Conservation (phyloP, 2,113 vertebrate species). For the Misgurnus mizolepis region DNA sequence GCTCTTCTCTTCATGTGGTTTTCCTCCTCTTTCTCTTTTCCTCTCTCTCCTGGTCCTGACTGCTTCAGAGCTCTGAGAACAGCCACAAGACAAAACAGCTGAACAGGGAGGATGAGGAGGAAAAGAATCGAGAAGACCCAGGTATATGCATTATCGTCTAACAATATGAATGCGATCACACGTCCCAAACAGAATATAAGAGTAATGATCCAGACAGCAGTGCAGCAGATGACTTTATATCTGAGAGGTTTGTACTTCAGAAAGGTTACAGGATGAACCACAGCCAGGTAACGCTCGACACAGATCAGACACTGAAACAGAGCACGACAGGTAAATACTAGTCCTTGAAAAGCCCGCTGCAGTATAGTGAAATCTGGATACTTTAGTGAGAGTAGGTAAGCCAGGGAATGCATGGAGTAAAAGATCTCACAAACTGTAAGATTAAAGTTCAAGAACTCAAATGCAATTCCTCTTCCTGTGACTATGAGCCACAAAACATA, state of each 20-base stretch:
- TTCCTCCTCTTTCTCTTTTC: neutral
- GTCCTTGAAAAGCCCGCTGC: neutral
- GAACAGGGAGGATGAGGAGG: too few species aligned
- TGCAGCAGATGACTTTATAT: neutral
- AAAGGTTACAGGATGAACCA: neutral
- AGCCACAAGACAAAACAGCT: too few species aligned
- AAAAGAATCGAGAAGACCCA: too few species aligned
- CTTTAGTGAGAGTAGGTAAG: neutral
- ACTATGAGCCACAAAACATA: slow-evolving; percentile 44
- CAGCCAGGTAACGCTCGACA: neutral
- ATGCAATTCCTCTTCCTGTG: neutral
- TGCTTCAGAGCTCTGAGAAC: too few species aligned
- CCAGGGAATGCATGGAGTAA: neutral
- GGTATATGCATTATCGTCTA: too few species aligned
- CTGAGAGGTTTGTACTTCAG: neutral
- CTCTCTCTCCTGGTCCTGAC: neutral
- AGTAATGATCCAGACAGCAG: neutral
- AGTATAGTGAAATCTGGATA: too few species aligned
- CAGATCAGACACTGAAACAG: slow-evolving; percentile 15
- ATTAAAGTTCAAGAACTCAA: slow-evolving; percentile 42
- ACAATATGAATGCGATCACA: neutral
- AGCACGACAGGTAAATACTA: slow-evolving; percentile 4
- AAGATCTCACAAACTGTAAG: slow-evolving; percentile 35
- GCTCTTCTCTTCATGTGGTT: slow-evolving; percentile 16
- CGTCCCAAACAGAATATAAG: neutral